These are phyloP conservation scores for Tragulus kanchil DNA, from an alignment of 2,113 vertebrate species.

Conservation along the genomic window DNA sequence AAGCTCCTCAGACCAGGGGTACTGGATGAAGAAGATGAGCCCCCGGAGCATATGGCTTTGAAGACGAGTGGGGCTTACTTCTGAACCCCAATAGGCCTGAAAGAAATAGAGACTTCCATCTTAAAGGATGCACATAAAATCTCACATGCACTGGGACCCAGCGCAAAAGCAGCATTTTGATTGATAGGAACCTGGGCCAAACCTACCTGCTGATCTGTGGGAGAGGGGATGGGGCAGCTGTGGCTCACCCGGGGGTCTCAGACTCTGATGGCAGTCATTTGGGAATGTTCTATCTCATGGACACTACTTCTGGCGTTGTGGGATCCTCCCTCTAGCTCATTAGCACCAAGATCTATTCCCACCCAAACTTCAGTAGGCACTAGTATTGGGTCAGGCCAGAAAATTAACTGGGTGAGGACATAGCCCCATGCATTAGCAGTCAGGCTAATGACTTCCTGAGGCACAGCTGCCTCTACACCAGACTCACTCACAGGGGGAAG, in stretches of 20 bases:
- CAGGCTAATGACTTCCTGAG: neutral
- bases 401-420: neutral
- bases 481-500: neutral
- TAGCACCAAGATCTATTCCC: neutral
- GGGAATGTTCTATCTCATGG: neutral
- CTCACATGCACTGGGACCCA: neutral
- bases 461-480: neutral
- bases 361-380: neutral
- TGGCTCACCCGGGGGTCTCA: neutral
- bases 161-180: neutral
- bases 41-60: neutral
- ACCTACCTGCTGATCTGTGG: neutral
- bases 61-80: neutral
- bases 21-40: neutral
- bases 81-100: accelerated
- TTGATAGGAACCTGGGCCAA: neutral
- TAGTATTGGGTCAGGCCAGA: neutral
- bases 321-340: neutral
- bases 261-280: neutral
- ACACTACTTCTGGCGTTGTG: neutral
- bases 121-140: neutral
- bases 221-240: neutral
- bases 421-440: neutral
- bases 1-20: neutral
- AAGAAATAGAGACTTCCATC: neutral